Base-by-base conservation (phyloP, 2,113 vertebrate species). In the Ptyas mucosa region DNA sequence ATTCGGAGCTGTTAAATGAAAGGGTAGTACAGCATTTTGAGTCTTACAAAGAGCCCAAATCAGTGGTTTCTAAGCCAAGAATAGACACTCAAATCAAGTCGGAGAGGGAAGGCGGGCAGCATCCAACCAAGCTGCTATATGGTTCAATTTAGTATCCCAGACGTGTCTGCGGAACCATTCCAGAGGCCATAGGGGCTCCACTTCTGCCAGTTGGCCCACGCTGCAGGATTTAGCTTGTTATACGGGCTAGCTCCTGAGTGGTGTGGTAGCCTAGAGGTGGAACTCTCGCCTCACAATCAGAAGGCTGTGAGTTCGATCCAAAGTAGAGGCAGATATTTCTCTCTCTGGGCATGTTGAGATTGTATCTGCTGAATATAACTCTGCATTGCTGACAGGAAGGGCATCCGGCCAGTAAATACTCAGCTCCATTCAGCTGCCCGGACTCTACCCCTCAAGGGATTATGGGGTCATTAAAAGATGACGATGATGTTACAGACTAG, bases 1-100 rank as follows among this genome's bases (percentile, higher is more conserved):
- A 69, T 95, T 95, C 89, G 92, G 94, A 96, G 96, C 94, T 94
- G 95, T 94, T 94, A 93, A 95, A 96, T 96, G 93, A 95, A 96
- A 81, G 34, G 34, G 34, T 8, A 3, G 15, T 39, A 39, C 34
- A 20, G 69, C 8, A 1, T 8, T 34, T 20, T 81, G 69, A 81
- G 69, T 39, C 69, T 39, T 39, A 81, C 15, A 20, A 39, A 81
- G 69, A 81, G 69, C 18, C 69, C 34, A 39, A 39, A 81, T 81
- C 69, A 81, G 34, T 34, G 18, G 29, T n/a, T n/a, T 69, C 61
- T n/a, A 92, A 88, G 8, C 49, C 57, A 69, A 6, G 52, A 92
- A 75, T 4, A 86, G 20, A 26, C 51, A 92, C 14, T 49, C 54
- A 61, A 23, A 58, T 91, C 2, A 14, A 43, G 7, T 39, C 2